These are phyloP conservation scores for Nudaria mundana DNA, from an alignment of 2,888 invertebrate genomes.

Conservation along the genomic window DNA sequence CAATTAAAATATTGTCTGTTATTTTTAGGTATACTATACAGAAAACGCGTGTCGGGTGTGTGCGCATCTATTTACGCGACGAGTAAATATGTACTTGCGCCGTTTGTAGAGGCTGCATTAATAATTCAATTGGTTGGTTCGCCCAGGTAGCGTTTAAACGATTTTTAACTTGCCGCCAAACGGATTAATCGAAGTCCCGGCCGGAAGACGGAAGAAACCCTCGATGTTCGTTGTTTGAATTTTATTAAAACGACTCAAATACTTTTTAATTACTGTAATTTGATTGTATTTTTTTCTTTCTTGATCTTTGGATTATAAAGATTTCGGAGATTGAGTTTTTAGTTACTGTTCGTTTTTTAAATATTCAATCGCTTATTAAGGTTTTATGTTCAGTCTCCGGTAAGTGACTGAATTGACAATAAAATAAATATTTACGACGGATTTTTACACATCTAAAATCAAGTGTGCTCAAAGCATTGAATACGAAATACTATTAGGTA, in stretches of 20 bases:
- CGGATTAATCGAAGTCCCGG: constrained; percentile 65
- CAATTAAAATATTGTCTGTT: constrained; percentile 11
- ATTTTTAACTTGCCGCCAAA: constrained; percentile 77
- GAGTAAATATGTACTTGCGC: constrained; percentile 79
- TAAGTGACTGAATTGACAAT: no score
- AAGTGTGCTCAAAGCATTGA: not conserved
- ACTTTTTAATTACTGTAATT: constrained; percentile 38
- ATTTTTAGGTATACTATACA: constrained; percentile 44
- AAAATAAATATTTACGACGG: no score
- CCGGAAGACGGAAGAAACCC: constrained; percentile 18
- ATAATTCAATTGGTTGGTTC: constrained; percentile 78
- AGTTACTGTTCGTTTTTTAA: constrained; percentile 14
- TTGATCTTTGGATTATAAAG: constrained; percentile 28
- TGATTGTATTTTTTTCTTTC: constrained; percentile 29
- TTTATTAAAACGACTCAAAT: constrained; percentile 37
- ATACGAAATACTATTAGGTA: no score
- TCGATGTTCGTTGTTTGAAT: constrained; percentile 29
- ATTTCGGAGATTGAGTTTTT: constrained; percentile 22
- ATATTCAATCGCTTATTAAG: not conserved
- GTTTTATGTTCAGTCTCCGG: no score
- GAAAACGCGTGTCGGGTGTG: constrained; percentile 78
- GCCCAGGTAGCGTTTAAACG: constrained; percentile 77
- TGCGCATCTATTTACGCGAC: constrained; percentile 80
- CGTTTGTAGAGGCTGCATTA: constrained; percentile 80
- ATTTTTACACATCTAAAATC: no score